Conservation (phyloP, 1,140 invertebrate genomes). For the Apocrypta bakeri region DNA sequence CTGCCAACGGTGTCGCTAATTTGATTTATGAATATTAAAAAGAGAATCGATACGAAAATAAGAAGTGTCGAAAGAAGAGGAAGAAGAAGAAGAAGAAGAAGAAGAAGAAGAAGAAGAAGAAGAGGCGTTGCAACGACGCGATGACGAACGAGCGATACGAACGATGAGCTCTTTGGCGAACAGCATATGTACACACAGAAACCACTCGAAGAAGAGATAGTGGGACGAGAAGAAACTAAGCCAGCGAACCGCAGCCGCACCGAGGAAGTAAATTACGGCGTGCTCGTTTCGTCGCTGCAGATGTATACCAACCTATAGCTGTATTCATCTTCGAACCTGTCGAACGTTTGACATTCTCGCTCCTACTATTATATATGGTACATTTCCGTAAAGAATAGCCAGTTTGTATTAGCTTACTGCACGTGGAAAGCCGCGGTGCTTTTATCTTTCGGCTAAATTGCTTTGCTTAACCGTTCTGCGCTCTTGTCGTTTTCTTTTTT, state of each 20-base stretch:
- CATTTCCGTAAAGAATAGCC: no score
- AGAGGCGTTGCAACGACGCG: no score
- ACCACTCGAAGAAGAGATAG: neutral
- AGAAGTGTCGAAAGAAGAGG: neutral
- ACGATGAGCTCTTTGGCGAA: no score
- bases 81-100: constrained; percentile 7
- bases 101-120: no score
- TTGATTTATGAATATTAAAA: constrained; percentile 11
- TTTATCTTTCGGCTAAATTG: no score
- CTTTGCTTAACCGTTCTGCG: neutral
- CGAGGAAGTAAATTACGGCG: constrained; percentile 24
- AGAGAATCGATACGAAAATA: neutral
- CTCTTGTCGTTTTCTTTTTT: neutral
- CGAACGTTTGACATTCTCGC: constrained; percentile 3
- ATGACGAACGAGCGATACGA: no score
- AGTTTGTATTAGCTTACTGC: constrained; percentile 2
- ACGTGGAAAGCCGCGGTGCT: no score
- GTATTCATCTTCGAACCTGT: constrained; percentile 3
- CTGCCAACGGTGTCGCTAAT: neutral
- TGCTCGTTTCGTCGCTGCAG: neutral
- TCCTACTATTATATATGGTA: neutral
- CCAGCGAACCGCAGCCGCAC: neutral
- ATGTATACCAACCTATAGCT: no score
- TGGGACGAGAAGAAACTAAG: constrained; percentile 17
- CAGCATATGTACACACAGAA: no score